phyloP scores from a whole-genome alignment of 2,888 invertebrate genomes.

The Tortricodes alternella region DNA sequence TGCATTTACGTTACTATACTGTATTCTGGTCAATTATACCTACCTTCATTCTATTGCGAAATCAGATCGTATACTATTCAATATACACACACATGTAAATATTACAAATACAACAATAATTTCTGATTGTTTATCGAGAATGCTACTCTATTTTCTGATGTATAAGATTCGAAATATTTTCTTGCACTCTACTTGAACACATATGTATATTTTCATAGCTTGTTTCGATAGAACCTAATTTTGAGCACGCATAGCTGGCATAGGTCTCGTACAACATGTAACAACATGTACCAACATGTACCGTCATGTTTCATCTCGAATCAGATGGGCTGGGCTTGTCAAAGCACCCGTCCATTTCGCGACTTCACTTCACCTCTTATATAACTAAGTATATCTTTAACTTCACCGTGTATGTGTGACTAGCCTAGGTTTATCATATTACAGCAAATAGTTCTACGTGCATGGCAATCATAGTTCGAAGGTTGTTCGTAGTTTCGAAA shows the following conservation, averaged over 20 bases:
- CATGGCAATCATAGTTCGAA: constrained; percentile 77
- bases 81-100: constrained; percentile 75
- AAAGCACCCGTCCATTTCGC: constrained; percentile 52
- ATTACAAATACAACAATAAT: constrained; percentile 67
- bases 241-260: constrained; percentile 65
- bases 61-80: constrained; percentile 59
- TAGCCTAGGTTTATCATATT: constrained; percentile 70
- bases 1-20: constrained; percentile 36
- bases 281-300: not conserved
- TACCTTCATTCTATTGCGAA: constrained; percentile 54
- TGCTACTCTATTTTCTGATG: constrained; percentile 73
- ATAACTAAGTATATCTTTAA: constrained; percentile 58
- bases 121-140: constrained; percentile 73
- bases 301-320: not conserved
- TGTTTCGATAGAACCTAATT: constrained; percentile 63
- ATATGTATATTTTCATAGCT: constrained; percentile 75
- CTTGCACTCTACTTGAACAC: constrained; percentile 71
- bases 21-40: constrained; percentile 57
- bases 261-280: constrained; percentile 34
- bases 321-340: constrained; percentile 54
- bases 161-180: constrained; percentile 70
- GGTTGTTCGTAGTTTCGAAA: constrained; percentile 75
- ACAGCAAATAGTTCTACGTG: constrained; percentile 67
- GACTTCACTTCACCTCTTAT: constrained; percentile 53
- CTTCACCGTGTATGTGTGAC: constrained; percentile 74